Base-by-base conservation (phyloP, 2,888 invertebrate species). In the Lathronympha strigana region DNA sequence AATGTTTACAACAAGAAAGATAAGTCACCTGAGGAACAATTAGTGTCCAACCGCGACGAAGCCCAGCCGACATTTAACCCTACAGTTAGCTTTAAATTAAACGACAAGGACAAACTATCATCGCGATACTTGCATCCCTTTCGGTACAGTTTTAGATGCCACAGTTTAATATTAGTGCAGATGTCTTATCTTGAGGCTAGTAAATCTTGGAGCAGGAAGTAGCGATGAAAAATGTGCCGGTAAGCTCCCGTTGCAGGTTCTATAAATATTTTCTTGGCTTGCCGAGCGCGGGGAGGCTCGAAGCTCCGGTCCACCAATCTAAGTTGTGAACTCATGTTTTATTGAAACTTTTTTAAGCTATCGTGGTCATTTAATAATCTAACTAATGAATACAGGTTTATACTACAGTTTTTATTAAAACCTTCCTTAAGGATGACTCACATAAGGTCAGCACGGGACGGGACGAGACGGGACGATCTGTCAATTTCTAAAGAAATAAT, bases 141-240 rank as follows among this genome's bases (percentile, higher is more conserved):
- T 58, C 58, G 58, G 49, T 58, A 57, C 51, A 60, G 58, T 63
- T 63, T 63, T 25, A 38, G 61, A 53, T 54, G 54, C 62, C 55
- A 38, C 28, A 49, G 58, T 64, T 64, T 61, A 66, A 66, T 60
- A 63, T 62, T 53, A 72, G 68, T 72, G 76, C 76, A 80, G 77
- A 80, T 81, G 78, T 72, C 72, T 77, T 80, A 84, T 82, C 81
- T 77, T 33, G 54, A 58, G 58, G 69, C 71, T 70, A 74, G 76
- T 85, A 84, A 86, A 84, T 86, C 82, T 79, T 67, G 40, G 61
- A 73, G 71, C 76, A 80, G 82, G 86, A 83, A 84, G 80, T 76
- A 64, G 64, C 66, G 76, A 78, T 83, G 85, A 85, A 86, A 85
- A 86, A 84, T 83, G 72, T 71, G 71, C 72, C 73, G 68, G 68